Evolutionary conservation across 2,797 vertebrate species (phyloP).

Genomic region (Apogon talboti): DNA sequence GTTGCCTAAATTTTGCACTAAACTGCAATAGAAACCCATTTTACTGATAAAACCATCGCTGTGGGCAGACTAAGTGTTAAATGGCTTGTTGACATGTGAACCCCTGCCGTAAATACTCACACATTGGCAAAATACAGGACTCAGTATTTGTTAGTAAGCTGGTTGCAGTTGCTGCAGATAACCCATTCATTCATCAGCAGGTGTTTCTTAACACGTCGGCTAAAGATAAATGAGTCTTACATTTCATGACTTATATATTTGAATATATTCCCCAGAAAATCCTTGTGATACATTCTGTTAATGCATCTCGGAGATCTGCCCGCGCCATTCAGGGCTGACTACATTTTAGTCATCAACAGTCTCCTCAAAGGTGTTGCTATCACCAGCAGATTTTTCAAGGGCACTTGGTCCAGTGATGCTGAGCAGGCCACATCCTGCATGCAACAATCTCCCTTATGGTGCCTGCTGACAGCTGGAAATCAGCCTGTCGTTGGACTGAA

Average conservation of each 20-base stretch:
- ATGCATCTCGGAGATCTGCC: background rate
- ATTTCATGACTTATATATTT: background rate
- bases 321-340: background rate
- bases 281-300: background rate
- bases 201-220: background rate
- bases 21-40: too few relatives aligned
- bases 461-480: background rate
- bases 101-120: background rate
- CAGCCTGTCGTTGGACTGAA: background rate
- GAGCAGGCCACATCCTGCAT: background rate
- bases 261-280: background rate
- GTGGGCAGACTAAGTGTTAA: background rate
- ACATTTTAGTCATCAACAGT: background rate
- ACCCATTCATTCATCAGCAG: background rate
- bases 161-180: background rate
- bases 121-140: background rate
- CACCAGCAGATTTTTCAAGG: background rate
- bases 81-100: slow-evolving; percentile 4
- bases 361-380: background rate
- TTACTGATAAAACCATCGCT: background rate
- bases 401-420: background rate
- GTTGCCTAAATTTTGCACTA: too few relatives aligned
- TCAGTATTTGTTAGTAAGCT: too few relatives aligned
- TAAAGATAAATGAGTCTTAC: background rate
- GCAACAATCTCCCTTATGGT: background rate